Conservation (phyloP, 2,797 vertebrate species). For the Heteromormyrus szaboi region DNA sequence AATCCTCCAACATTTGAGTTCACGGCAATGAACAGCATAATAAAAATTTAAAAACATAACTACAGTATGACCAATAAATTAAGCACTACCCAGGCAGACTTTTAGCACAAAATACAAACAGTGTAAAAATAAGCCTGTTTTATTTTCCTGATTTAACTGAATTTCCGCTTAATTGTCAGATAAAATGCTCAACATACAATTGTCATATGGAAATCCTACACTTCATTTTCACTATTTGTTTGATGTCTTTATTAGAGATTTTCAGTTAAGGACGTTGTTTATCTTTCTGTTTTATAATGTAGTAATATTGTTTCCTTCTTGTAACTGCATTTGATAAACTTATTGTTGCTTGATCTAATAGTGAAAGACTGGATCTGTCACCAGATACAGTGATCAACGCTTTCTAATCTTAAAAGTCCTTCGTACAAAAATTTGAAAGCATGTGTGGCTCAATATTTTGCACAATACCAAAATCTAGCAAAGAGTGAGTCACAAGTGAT, state of each 20-base stretch:
- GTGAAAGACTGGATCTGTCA: background rate
- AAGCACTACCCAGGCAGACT: background rate
- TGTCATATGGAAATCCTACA: background rate
- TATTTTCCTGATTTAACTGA: background rate
- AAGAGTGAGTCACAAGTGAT: background rate
- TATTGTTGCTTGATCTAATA: background rate
- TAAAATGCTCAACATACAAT: background rate
- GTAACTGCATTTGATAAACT: background rate
- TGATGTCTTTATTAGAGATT: background rate
- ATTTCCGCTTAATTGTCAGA: background rate
- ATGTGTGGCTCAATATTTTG: background rate
- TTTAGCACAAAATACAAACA: background rate
- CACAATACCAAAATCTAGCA: background rate
- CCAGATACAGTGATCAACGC: background rate
- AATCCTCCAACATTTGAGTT: background rate
- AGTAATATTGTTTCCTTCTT: background rate
- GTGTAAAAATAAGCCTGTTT: background rate
- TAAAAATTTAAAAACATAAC: background rate
- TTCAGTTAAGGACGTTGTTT: background rate
- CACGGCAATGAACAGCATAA: background rate
- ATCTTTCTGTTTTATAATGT: slow-evolving; percentile 7
- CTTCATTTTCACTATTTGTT: background rate
- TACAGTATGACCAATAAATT: slow-evolving; percentile 15
- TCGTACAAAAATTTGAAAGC: background rate
- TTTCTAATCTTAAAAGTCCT: background rate